These are phyloP conservation scores for Xestia ashworthii DNA, from an alignment of 2,888 invertebrate genomes.

Conservation along the genomic window DNA sequence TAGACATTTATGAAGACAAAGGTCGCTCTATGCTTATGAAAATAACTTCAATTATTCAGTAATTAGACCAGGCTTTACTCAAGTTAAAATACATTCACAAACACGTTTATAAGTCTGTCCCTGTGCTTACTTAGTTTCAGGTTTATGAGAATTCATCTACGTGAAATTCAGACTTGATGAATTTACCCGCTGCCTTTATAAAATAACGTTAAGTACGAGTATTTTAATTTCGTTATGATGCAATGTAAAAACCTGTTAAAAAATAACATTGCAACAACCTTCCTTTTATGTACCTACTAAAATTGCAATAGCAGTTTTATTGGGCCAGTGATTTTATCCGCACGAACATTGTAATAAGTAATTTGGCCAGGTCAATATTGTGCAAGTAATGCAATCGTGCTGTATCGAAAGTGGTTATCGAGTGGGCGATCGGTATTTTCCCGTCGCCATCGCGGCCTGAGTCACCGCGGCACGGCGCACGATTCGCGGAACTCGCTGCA, in stretches of 20 bases:
- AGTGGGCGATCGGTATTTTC: conserved; percentile 83
- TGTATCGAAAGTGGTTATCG: conserved; percentile 81
- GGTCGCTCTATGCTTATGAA: conserved; percentile 67
- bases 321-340: conserved; percentile 68
- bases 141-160: conserved; percentile 28
- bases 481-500: conserved; percentile 84
- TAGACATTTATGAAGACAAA: conserved; percentile 77
- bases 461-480: conserved; percentile 76
- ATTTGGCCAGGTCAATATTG: conserved; percentile 73
- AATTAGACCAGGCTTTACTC: conserved; percentile 33
- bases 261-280: conserved; percentile 37
- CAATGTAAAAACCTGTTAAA: conserved; percentile 22
- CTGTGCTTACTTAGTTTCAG: conserved; percentile 21
- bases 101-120: conserved; percentile 20
- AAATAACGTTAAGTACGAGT: not conserved
- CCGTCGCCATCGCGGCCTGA: conserved; percentile 80
- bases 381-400: conserved; percentile 77
- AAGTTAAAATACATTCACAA: conserved; percentile 19
- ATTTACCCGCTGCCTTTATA: not conserved
- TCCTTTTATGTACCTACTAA: conserved; percentile 50
- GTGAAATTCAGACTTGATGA: conserved; percentile 30
- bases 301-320: conserved; percentile 62
- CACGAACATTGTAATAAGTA: conserved; percentile 72
- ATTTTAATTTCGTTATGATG: not conserved
- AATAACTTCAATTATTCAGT: conserved; percentile 61